These are phyloP conservation scores for Rhadina sibilatrix DNA, from an alignment of 2,113 vertebrate genomes.

Conservation along the genomic window DNA sequence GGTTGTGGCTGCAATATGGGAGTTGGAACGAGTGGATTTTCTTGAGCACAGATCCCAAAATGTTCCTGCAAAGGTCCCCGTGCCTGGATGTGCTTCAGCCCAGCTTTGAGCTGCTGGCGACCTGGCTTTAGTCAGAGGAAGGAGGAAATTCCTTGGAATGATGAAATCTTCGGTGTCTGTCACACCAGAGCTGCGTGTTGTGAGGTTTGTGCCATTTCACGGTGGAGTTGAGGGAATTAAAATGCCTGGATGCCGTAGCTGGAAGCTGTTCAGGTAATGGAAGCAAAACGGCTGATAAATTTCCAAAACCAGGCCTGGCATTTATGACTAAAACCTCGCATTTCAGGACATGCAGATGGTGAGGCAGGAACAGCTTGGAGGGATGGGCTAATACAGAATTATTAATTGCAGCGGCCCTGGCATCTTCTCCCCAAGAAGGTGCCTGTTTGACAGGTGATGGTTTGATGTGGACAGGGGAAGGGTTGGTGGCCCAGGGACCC, in stretches of 20 bases:
- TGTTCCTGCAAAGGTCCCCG: not conserved
- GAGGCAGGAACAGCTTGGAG: conserved; percentile 60
- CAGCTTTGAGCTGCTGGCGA: not conserved
- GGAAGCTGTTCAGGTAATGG: conserved; percentile 54
- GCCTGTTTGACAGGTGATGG: rapidly evolving
- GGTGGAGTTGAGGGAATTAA: not conserved
- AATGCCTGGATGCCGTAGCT: not conserved
- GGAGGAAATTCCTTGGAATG: not conserved
- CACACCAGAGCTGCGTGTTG: rapidly evolving
- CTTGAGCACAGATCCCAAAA: not conserved
- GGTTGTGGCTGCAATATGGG: conserved; percentile 69
- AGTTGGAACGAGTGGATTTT: conserved; percentile 33
- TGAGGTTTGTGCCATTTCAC: rapidly evolving
- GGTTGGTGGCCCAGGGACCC: not conserved
- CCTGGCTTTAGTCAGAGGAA: not conserved
- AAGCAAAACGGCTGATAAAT: conserved; percentile 35
- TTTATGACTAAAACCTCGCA: conserved; percentile 62
- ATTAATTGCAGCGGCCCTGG: conserved; percentile 6
- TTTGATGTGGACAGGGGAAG: not conserved
- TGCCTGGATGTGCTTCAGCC: not conserved
- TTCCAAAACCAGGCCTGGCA: conserved; percentile 48
- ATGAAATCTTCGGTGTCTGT: rapidly evolving
- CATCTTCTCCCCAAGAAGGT: not conserved
- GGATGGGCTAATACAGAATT: conserved; percentile 44
- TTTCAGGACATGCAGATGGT: conserved; percentile 63